Percentiles rank a stretch among this genome's conserved stretches.
Conservation (phyloP, 2,113 vertebrate genomes). For the Myotis davidii region DNA sequence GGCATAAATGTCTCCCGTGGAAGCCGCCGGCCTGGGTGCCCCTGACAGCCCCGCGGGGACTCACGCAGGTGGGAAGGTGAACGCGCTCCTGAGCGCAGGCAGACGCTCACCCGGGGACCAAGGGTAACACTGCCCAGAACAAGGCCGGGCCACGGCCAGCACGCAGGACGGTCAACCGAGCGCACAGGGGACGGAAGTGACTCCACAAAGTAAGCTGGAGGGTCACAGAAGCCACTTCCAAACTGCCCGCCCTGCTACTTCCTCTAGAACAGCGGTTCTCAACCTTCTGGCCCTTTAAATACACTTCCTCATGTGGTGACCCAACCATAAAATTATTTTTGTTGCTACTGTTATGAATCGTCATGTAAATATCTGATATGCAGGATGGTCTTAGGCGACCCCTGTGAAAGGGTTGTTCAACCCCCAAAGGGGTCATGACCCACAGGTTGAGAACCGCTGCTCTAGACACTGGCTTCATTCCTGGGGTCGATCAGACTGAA, state of each 20-base stretch:
- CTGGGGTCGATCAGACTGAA: background rate
- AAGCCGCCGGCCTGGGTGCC: background rate
- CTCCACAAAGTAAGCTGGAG: background rate
- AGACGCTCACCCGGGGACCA: background rate
- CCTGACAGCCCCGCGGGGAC: background rate
- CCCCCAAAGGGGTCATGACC: too few relatives aligned
- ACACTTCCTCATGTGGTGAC: too few relatives aligned
- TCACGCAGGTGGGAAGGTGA: background rate
- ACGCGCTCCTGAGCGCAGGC: rapidly evolving
- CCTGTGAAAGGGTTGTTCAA: too few relatives aligned
- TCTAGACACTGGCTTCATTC: background rate
- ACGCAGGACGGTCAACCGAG: background rate
- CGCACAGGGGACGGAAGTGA: background rate
- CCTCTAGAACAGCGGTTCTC: background rate
- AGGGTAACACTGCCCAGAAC: background rate
- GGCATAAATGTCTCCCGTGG: background rate
- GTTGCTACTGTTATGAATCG: too few relatives aligned
- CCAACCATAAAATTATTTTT: too few relatives aligned
- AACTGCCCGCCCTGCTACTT: background rate
- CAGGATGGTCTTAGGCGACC: too few relatives aligned
- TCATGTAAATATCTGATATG: too few relatives aligned
- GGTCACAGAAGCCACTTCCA: background rate
- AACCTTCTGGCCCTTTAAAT: too few relatives aligned
- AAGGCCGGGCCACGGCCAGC: background rate
- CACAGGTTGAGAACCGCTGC: too few relatives aligned